Evolutionary conservation across 2,888 invertebrate species (phyloP), one percentile per base, ranked within the genome.

Genomic region (Petrophora chlorosata): DNA sequence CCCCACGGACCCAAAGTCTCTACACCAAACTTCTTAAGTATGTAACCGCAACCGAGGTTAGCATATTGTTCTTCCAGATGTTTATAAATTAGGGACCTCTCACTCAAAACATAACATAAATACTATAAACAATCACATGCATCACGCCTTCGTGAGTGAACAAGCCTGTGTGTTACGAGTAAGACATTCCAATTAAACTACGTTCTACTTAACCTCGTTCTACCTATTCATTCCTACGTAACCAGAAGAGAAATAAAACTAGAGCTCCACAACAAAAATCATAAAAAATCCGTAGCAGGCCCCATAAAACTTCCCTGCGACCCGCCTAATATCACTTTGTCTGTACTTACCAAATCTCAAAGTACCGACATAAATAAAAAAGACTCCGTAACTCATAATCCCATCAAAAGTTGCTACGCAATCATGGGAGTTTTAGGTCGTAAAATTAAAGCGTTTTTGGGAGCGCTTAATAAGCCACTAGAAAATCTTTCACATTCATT

Each of bases 331-430:
- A 36, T 32, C 29, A 25, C 34, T 44, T 46, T 52, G 54, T 47
- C 38, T 30, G 22, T 36, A 34, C 42, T 43, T 19, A 39, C 38
- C 33, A 49, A 48, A 45, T 47, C 34, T 25, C 28, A 49, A 50
- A 47, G 48, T 41, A 49, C 53, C 43, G 51, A 53, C 53, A 65
- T 63, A 65, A 63, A 66, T 61, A 61, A 56, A 53, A 62, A 59
- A 50, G 48, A 59, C 40, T 34, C 43, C 28, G 36, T 29, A 41
- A 54, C 39, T 53, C 43, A 41, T 56, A 55, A 65, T 61, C 56
- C 48, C 53, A 67, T 67, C 59, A 63, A 61, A 66, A 71, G 59
- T 70, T 65, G 38, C 35, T 19, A 13, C 17, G 50, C 30, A 57
- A 63, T 60, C 52, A 61, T 40, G 45, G 53, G 39, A 65, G 42